These are phyloP conservation scores for Corythornis cristatus DNA, from an alignment of 2,113 vertebrate species.

Conservation along the genomic window DNA sequence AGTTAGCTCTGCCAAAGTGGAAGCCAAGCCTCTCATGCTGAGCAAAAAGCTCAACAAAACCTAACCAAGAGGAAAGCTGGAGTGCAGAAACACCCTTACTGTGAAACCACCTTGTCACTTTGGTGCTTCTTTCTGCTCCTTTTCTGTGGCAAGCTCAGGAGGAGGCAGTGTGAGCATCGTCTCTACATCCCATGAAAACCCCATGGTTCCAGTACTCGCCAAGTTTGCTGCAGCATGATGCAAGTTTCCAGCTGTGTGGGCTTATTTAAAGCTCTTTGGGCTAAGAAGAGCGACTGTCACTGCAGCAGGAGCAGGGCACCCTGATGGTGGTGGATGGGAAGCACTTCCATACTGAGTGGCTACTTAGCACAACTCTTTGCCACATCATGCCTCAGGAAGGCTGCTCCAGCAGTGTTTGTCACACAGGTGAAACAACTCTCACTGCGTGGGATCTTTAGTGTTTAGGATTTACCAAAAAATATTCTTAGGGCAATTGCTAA, in stretches of 20 bases:
- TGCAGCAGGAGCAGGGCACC: neutral
- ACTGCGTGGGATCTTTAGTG: neutral
- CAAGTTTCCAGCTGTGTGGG: neutral
- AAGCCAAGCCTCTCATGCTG: neutral
- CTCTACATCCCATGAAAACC: neutral
- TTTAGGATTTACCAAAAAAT: neutral
- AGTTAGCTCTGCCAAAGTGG: neutral
- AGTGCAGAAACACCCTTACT: neutral
- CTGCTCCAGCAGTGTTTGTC: neutral
- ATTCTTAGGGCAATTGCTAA: neutral
- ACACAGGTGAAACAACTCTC: neutral
- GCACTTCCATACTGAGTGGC: neutral
- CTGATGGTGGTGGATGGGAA: neutral
- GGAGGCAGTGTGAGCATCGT: neutral
- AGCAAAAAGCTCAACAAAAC: neutral
- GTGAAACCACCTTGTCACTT: neutral
- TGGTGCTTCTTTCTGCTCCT: neutral
- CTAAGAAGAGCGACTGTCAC: neutral
- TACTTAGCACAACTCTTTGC: neutral
- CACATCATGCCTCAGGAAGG: neutral
- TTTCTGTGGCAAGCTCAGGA: neutral
- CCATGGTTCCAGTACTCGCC: neutral
- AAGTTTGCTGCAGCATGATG: rapidly evolving
- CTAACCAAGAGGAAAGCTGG: neutral
- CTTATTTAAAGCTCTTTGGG: neutral